A percentile compares a stretch with the other conserved stretches of the same genome.
Evolutionary conservation across 2,888 invertebrate genomes (phyloP).

Genomic region (Agrenia bidenticulata): DNA sequence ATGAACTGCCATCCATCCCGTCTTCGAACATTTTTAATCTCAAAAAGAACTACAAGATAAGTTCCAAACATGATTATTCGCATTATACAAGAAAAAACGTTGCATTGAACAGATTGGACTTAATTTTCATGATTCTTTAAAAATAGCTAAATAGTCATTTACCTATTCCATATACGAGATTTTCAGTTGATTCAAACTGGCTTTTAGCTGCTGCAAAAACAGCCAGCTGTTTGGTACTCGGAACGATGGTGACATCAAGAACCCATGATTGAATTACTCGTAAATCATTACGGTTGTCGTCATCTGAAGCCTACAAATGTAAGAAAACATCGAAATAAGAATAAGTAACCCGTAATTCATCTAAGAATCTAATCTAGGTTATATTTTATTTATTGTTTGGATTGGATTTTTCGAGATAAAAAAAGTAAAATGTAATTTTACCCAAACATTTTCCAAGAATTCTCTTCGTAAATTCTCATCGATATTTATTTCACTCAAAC

Average conservation of each 20-base stretch:
- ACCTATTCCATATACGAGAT: conserved; percentile 49
- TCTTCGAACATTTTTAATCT: conserved; percentile 34
- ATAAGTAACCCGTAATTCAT: neutral
- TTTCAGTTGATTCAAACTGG: conserved; percentile 38
- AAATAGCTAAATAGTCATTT: conserved; percentile 3
- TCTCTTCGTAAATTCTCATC: conserved; percentile 71
- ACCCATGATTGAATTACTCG: conserved; percentile 49
- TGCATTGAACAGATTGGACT: too few species aligned
- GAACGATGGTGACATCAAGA: conserved; percentile 39
- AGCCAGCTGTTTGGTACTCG: conserved; percentile 34
- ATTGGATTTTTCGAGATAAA: neutral
- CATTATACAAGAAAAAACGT: neutral
- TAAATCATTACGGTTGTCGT: conserved; percentile 20
- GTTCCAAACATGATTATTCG: too few species aligned
- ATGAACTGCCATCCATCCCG: conserved; percentile 31
- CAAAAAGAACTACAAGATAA: conserved; percentile 34
- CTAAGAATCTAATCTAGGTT: neutral
- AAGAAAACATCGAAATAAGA: neutral
- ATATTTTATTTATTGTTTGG: neutral
- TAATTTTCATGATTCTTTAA: too few species aligned
- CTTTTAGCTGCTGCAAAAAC: conserved; percentile 48
- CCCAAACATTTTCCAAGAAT: conserved; percentile 69
- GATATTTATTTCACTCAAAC: conserved; percentile 69
- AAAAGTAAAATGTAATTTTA: conserved; percentile 55
- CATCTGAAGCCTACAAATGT: neutral